Evolutionary conservation across 2,888 invertebrate species (phyloP).

Genomic region (Tetanocera ferruginea): DNA sequence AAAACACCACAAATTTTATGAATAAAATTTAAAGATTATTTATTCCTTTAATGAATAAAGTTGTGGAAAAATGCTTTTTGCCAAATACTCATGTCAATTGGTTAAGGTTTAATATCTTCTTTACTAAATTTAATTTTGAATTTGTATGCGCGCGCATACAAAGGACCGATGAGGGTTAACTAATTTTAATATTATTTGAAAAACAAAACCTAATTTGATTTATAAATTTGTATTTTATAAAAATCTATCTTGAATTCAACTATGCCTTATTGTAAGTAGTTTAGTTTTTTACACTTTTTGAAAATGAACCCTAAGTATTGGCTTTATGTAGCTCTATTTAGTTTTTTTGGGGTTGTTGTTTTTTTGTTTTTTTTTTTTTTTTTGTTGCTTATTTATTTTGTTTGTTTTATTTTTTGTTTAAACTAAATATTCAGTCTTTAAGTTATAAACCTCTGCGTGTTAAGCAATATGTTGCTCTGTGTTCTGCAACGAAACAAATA

Average conservation of each 20-base stretch:
- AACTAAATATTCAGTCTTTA: slow-evolving; percentile 70
- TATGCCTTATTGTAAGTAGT: not conserved
- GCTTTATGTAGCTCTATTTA: no score
- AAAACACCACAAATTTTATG: no score
- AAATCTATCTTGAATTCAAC: not conserved
- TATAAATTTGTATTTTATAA: not conserved
- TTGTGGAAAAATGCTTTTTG: no score
- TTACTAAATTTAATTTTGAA: no score
- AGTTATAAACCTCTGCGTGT: slow-evolving; percentile 68
- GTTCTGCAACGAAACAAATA: slow-evolving; percentile 63
- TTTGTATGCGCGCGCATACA: not conserved
- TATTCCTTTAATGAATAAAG: no score
- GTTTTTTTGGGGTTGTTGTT: no score
- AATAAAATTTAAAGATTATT: no score
- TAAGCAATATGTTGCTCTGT: slow-evolving; percentile 67
- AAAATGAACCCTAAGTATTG: slow-evolving; percentile 17
- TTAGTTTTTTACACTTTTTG: not conserved
- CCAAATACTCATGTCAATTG: no score
- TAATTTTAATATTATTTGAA: not conserved
- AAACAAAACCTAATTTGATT: not conserved
- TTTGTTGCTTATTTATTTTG: slow-evolving; percentile 39
- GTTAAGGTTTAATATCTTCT: no score
- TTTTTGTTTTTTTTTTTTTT: slow-evolving; percentile 46
- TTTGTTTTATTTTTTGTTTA: slow-evolving; percentile 49
- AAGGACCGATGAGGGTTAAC: not conserved